Conservation (phyloP, 2,797 vertebrate genomes). For the Salmo trutta region DNA sequence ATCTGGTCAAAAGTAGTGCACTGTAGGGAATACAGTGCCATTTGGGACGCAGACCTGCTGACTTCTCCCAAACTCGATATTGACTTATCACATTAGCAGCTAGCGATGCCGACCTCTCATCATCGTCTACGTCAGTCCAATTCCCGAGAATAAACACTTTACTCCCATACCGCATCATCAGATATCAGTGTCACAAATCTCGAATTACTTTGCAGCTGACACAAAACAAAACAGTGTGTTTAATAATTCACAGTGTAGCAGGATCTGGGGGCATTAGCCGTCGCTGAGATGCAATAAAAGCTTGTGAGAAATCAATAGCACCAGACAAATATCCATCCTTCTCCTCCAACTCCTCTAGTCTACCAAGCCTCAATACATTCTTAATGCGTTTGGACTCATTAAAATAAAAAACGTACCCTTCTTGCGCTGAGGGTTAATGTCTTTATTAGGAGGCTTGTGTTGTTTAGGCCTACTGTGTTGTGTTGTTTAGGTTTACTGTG, state of each 20-base stretch:
- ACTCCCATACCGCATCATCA: not conserved
- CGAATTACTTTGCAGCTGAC: not conserved
- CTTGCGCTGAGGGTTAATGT: not conserved
- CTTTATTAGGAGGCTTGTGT: not conserved
- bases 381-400: constrained; percentile 2
- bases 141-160: not conserved
- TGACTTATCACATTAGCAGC: not conserved
- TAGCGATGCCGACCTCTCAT: not conserved
- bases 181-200: constrained; percentile 4
- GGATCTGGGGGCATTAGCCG: constrained; percentile 6
- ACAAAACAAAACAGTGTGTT: constrained; percentile 5
- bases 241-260: constrained; percentile 8
- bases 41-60: not conserved
- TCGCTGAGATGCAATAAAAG: not conserved
- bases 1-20: not conserved
- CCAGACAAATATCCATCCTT: not conserved
- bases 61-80: constrained; percentile 18
- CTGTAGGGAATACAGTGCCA: not conserved
- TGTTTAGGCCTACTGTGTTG: not conserved
- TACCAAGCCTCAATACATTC: not conserved
- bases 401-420: not conserved
- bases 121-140: not conserved
- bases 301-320: not conserved
- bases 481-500: no score
- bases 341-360: not conserved